Percentiles rank a stretch among this genome's conserved stretches.
These are phyloP conservation scores for Thomomys bottae DNA, from an alignment of 2,113 vertebrate species.

Conservation along the genomic window DNA sequence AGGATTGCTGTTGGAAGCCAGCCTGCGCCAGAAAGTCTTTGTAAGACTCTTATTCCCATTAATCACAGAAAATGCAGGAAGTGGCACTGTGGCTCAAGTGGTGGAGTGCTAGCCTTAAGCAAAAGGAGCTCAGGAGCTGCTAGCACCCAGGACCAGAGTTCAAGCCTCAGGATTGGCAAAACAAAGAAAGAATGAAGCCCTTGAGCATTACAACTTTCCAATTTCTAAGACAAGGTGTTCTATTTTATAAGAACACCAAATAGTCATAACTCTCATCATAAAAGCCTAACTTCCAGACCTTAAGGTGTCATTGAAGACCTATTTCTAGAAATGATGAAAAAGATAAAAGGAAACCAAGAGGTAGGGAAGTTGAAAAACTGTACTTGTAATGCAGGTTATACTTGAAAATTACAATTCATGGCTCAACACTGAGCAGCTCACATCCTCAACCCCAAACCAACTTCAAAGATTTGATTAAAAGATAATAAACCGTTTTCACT, in stretches of 20 bases:
- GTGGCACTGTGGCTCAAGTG: too few species aligned
- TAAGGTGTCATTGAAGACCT: conserved; percentile 62
- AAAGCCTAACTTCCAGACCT: conserved; percentile 73
- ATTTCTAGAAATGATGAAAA: conserved; percentile 70
- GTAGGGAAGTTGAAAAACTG: conserved; percentile 27
- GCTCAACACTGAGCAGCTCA: conserved; percentile 71
- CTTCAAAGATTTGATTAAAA: conserved; percentile 61
- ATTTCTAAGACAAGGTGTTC: conserved; percentile 73
- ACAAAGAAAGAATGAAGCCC: conserved; percentile 69
- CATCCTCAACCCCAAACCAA: conserved; percentile 68
- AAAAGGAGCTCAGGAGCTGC: too few species aligned
- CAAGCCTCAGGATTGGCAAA: too few species aligned
- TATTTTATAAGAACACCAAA: conserved; percentile 72
- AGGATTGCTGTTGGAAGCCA: too few species aligned
- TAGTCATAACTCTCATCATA: conserved; percentile 74
- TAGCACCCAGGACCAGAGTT: too few species aligned
- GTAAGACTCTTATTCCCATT: too few species aligned
- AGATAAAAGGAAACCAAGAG: conserved; percentile 26
- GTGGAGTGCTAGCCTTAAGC: too few species aligned
- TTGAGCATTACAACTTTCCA: conserved; percentile 78
- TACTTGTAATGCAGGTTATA: conserved; percentile 47
- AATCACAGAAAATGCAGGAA: too few species aligned
- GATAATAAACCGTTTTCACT: conserved; percentile 72
- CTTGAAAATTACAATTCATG: conserved; percentile 66
- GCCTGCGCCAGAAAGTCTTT: too few species aligned